These are phyloP conservation scores for Athalia circularis DNA, from an alignment of 2,888 invertebrate species.

Conservation along the genomic window DNA sequence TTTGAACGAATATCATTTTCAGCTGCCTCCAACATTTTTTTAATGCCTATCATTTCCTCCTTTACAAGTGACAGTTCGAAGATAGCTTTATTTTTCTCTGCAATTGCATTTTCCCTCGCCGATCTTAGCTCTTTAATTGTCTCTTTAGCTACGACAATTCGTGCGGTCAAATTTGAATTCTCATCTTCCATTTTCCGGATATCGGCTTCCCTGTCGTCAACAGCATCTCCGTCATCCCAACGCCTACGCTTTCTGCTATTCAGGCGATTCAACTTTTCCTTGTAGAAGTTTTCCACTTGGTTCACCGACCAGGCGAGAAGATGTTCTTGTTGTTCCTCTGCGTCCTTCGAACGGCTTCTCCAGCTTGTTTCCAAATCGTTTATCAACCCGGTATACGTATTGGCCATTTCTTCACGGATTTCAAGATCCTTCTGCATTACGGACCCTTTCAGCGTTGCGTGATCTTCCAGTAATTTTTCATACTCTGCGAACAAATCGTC, in stretches of 20 bases:
- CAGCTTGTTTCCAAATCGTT: constrained; percentile 62
- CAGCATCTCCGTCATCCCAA: constrained; percentile 54
- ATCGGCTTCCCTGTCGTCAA: constrained; percentile 49
- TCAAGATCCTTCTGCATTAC: constrained; percentile 58
- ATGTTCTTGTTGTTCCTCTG: constrained; percentile 59
- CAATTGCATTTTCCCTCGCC: constrained; percentile 54
- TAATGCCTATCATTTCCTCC: constrained; percentile 56
- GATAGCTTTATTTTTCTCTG: constrained; percentile 58
- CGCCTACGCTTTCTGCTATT: constrained; percentile 58
- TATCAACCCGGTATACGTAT: constrained; percentile 58
- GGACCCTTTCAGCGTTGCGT: constrained; percentile 53
- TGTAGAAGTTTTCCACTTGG: constrained; percentile 61
- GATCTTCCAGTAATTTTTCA: constrained; percentile 52
- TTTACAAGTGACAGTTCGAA: constrained; percentile 53
- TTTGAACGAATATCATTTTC: constrained; percentile 39
- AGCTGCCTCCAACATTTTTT: constrained; percentile 40
- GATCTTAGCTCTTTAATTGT: constrained; percentile 55
- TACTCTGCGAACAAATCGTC: constrained; percentile 53
- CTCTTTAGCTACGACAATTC: constrained; percentile 53
- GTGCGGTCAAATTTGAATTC: constrained; percentile 55
- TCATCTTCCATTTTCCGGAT: constrained; percentile 55
- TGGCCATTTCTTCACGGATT: constrained; percentile 62
- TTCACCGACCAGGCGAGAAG: constrained; percentile 62
- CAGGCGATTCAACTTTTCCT: constrained; percentile 58
- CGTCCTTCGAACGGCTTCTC: constrained; percentile 58